Evolutionary conservation across 2,113 vertebrate species (phyloP).

Genomic region (Cranoglanis bouderius): DNA sequence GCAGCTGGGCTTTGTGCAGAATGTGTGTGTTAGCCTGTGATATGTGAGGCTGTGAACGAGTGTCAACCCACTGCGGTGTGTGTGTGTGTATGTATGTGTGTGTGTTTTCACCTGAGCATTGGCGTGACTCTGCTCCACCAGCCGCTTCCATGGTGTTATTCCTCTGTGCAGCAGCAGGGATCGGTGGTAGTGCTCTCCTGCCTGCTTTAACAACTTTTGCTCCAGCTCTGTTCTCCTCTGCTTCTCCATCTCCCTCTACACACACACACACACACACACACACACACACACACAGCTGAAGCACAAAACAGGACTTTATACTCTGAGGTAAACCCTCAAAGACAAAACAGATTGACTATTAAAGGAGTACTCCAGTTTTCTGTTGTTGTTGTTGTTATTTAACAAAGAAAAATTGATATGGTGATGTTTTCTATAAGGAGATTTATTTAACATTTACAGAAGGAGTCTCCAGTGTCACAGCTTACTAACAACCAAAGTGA

Average conservation of each 20-base stretch:
- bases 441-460: background rate
- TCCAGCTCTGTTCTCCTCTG: constrained; percentile 75
- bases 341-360: background rate
- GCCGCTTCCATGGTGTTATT: constrained; percentile 84
- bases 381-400: background rate
- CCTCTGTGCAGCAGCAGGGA: constrained; percentile 76
- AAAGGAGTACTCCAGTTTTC: background rate
- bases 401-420: background rate
- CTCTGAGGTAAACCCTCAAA: background rate
- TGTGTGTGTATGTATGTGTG: constrained; percentile 28
- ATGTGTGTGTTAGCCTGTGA: background rate
- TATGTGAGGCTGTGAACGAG: background rate
- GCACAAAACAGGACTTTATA: background rate
- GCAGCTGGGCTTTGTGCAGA: constrained; percentile 26
- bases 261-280: constrained; percentile 37
- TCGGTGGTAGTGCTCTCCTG: constrained; percentile 77
- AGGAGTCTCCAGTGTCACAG: background rate
- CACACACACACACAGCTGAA: constrained; percentile 11
- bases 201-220: constrained; percentile 73
- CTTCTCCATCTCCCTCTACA: constrained; percentile 85
- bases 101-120: constrained; percentile 72
- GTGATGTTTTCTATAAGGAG: background rate
- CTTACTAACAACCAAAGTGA: background rate
- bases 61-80: background rate
- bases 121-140: constrained; percentile 72